A percentile compares a stretch with the other conserved stretches of the same genome.
Conservation (phyloP, 2,113 vertebrate genomes). For the Hyperopisus bebe region DNA sequence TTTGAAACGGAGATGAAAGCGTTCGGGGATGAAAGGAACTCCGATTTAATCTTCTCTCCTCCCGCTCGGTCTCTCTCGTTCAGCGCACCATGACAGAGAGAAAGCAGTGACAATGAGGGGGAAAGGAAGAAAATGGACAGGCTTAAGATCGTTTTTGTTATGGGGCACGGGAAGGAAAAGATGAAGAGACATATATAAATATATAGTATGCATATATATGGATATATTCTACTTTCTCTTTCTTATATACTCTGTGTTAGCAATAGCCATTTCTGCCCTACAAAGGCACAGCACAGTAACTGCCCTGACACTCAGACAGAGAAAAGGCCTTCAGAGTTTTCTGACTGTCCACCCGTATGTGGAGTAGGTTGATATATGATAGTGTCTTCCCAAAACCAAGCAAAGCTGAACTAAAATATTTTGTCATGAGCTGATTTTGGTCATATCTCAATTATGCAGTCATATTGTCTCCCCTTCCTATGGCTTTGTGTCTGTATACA, state of each 20-base stretch:
- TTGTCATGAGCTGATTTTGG: not conserved
- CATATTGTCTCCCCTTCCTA: not conserved
- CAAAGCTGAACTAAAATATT: not conserved
- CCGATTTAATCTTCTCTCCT: slow-evolving; percentile 85
- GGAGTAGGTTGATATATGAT: not conserved
- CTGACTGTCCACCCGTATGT: not conserved
- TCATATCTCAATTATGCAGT: not conserved
- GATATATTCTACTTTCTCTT: slow-evolving; percentile 45
- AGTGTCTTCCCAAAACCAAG: not conserved
- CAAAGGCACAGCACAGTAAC: not conserved
- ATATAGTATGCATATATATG: slow-evolving; percentile 2
- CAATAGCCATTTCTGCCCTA: not conserved
- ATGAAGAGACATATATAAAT: slow-evolving; percentile 70
- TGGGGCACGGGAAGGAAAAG: slow-evolving; percentile 58
- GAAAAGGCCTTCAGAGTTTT: not conserved
- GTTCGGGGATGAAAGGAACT: slow-evolving; percentile 80
- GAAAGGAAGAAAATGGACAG: slow-evolving; percentile 47
- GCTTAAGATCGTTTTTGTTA: slow-evolving; percentile 81
- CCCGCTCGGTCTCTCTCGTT: slow-evolving; percentile 64
- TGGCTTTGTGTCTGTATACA: not conserved
- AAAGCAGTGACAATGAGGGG: not conserved
- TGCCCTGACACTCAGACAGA: not conserved
- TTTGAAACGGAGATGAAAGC: slow-evolving; percentile 63
- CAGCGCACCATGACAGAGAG: slow-evolving; percentile 56
- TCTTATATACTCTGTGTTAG: slow-evolving; percentile 28